Evolutionary conservation across 2,888 invertebrate genomes (phyloP).

Genomic region (Lamproptera curius): DNA sequence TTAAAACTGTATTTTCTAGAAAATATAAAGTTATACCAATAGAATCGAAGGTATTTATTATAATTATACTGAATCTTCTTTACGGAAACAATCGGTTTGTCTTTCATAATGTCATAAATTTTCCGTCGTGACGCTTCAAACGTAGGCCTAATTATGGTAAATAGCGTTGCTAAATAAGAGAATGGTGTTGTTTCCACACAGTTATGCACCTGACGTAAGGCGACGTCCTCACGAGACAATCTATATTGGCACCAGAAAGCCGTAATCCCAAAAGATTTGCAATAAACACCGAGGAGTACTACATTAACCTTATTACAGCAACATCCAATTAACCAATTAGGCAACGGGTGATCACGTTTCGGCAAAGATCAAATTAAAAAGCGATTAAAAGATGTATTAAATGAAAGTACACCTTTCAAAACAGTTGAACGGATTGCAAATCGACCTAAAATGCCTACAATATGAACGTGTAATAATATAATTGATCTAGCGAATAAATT

Average conservation of each 20-base stretch:
- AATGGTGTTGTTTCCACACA: constrained; percentile 19
- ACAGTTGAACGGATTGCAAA: no score
- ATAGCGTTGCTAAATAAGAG: constrained; percentile 24
- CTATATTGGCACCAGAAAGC: constrained; percentile 8
- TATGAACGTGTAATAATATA: no score
- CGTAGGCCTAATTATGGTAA: constrained; percentile 11
- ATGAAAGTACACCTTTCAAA: no score
- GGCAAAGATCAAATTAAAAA: neutral
- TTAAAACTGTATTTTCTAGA: no score
- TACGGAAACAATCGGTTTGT: neutral
- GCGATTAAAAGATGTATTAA: no score
- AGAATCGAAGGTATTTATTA: neutral
- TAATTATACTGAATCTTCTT: neutral
- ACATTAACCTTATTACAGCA: constrained; percentile 8
- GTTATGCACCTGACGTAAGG: neutral
- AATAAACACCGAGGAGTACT: neutral
- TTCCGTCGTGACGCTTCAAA: constrained; percentile 13
- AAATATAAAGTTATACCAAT: neutral
- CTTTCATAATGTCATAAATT: constrained; percentile 1
- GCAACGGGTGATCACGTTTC: constrained; percentile 2
- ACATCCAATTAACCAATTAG: constrained; percentile 4
- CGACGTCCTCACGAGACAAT: constrained; percentile 1
- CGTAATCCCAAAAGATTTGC: constrained; percentile 3
- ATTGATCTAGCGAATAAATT: no score
- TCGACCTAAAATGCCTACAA: no score